These are phyloP conservation scores for Hystrix brachyura DNA, from an alignment of 2,113 vertebrate genomes.

Conservation along the genomic window DNA sequence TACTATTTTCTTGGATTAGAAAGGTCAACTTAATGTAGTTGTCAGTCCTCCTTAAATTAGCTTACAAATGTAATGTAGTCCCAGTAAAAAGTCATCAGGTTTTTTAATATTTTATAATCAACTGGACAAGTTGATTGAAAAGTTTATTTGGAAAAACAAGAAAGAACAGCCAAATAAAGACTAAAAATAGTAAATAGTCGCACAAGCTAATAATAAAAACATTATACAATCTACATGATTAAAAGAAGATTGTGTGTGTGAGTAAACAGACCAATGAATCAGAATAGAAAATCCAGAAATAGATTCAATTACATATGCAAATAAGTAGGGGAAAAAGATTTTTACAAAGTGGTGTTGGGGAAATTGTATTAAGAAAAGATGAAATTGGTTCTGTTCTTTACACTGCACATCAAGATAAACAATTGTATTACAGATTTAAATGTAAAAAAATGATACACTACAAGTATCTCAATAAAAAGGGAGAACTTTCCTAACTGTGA, in stretches of 20 bases:
- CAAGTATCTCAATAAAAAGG: background rate
- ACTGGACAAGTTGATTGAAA: slow-evolving; percentile 13
- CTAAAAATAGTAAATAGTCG: background rate
- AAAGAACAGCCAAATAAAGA: slow-evolving; percentile 8
- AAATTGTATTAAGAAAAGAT: background rate
- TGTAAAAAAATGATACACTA: background rate
- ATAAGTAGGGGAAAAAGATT: background rate
- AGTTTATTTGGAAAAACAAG: background rate
- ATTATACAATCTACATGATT: background rate
- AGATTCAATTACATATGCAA: background rate
- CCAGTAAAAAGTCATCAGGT: background rate
- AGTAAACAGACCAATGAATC: background rate
- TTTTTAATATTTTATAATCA: slow-evolving; percentile 46
- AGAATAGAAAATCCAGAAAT: slow-evolving; percentile 17
- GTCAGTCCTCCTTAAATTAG: slow-evolving; percentile 9
- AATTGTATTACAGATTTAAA: background rate
- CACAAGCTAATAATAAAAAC: background rate
- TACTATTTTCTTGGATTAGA: background rate
- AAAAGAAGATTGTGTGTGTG: background rate
- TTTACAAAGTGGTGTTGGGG: background rate
- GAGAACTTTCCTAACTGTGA: background rate
- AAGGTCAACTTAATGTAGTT: slow-evolving; percentile 3
- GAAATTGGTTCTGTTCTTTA: background rate
- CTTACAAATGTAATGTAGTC: background rate
- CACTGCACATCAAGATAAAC: background rate